Percentiles rank a stretch among this genome's conserved stretches.
These are phyloP conservation scores for Chauna torquata DNA, from an alignment of 2,113 vertebrate species.

Conservation along the genomic window DNA sequence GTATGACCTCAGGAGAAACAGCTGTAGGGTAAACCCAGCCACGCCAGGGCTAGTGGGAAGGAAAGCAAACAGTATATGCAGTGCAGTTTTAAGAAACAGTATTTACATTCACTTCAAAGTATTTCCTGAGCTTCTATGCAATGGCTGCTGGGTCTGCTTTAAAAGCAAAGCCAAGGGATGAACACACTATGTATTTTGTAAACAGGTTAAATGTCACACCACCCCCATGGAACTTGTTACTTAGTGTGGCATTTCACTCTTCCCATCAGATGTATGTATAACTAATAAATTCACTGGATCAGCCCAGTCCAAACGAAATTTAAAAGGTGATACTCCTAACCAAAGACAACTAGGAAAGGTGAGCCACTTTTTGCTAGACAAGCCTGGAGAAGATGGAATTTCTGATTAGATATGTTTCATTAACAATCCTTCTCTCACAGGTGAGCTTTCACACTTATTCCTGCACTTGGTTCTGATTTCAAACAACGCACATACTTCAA, in stretches of 20 bases:
- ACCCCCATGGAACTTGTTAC: not conserved
- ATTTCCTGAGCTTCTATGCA: not conserved
- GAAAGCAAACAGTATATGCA: not conserved
- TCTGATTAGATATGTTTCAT: not conserved
- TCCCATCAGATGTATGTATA: not conserved
- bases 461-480: not conserved
- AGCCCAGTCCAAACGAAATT: not conserved
- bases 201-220: not conserved
- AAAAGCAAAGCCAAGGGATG: not conserved
- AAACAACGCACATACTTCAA: not conserved
- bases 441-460: not conserved
- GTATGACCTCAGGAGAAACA: not conserved
- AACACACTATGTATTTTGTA: not conserved
- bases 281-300: not conserved
- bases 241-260: not conserved
- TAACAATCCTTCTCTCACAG: not conserved
- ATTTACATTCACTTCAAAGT: not conserved
- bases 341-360: not conserved
- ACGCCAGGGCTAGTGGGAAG: not conserved
- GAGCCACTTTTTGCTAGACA: not conserved
- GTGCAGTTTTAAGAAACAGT: not conserved
- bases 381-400: not conserved
- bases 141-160: not conserved
- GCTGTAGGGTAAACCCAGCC: conserved; percentile 11
- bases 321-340: not conserved